Evolutionary conservation across 2,797 vertebrate genomes (phyloP).

Genomic region (Delichon dasypus): DNA sequence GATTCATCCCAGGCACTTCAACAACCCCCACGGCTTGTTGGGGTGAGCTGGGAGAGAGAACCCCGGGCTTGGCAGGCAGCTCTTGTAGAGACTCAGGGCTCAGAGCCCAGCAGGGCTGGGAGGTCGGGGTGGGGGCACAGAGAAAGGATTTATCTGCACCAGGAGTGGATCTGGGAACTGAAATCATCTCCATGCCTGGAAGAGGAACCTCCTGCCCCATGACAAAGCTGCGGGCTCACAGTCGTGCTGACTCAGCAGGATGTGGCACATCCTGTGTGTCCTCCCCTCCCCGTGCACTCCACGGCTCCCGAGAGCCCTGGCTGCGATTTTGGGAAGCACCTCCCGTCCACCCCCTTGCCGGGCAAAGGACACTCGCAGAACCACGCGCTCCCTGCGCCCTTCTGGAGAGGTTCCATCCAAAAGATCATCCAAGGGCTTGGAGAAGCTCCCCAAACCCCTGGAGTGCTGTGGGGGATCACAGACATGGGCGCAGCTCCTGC

Average conservation of each 20-base stretch:
- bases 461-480: accelerated
- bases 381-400: accelerated
- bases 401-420: background rate
- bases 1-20: background rate
- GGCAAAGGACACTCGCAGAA: background rate
- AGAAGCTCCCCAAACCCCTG: background rate
- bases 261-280: background rate
- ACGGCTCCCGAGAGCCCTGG: accelerated
- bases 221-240: background rate
- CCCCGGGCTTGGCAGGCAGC: accelerated
- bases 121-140: background rate
- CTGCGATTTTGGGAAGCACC: accelerated
- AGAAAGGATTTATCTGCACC: background rate
- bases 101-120: background rate
- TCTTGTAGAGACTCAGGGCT: accelerated
- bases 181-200: background rate
- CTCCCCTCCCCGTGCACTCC: accelerated
- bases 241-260: background rate
- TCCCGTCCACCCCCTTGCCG: background rate
- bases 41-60: background rate
- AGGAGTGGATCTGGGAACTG: background rate
- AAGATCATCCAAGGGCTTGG: accelerated
- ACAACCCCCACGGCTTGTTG: background rate
- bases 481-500: background rate
- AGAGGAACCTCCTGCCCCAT: constrained; percentile 24